Evolutionary conservation across 1,140 invertebrate genomes (phyloP), one percentile per base, ranked within the genome.

Genomic region (Drosophila sechellia): DNA sequence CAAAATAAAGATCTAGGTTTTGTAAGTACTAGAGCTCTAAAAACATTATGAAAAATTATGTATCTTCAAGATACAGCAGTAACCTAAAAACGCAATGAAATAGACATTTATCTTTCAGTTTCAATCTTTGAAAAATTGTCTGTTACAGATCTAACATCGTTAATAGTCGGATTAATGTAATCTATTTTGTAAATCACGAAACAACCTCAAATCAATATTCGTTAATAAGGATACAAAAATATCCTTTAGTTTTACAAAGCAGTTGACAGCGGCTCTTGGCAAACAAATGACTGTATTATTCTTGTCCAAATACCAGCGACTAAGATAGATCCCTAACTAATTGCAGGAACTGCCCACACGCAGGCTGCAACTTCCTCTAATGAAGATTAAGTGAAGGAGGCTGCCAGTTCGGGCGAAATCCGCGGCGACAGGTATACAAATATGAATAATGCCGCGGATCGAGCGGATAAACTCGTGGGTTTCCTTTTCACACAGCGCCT

Each of bases 301-400:
- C 43, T 22, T 68, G 49, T 70, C 66, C 12, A 70, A 81, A 73
- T 60, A 70, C 54, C 68, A 49, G 0, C 39, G 39, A 83, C 79
- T 81, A 79, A 55, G 77, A 83, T 84, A 60, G 78, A 79, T 74
- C 45, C 59, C 64, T 76, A 68, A 79, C 80, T 84, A 79, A 79
- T 79, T 49, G 60, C 64, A 45, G 48, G 49, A 34, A 59, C 45
- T 55, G 65, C 45, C 70, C 80, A 81, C 80, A 83, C 60, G 34
- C 74, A 81, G 15, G 35, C 66, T 27, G 17, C 61, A 50, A 66
- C 39, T 35, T 64, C 45, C 70, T 39, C 56, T 84, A 84, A 84
- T 64, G 77, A 84, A 80, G 81, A 84, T 85, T 79, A 85, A 85
- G 63, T 46, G 65, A 70, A 59, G 58, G 65, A 46, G 42, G 50